phyloP scores from a whole-genome alignment of 1,140 invertebrate genomes.

The Eriosoma lanigerum region DNA sequence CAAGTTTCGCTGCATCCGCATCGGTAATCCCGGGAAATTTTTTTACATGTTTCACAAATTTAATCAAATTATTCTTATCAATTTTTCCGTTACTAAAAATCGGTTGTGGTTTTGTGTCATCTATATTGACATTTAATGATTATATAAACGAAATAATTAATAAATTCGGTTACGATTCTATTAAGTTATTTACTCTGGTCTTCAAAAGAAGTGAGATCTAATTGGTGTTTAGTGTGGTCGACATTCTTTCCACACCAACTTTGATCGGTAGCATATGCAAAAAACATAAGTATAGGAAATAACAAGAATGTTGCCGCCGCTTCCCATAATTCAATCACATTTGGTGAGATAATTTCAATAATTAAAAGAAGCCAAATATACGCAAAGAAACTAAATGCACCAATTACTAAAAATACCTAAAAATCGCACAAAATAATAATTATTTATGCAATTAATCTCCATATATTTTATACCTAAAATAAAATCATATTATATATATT shows the following conservation, averaged over 20 bases:
- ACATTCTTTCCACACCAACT: conserved; percentile 57
- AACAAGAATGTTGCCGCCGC: conserved; percentile 65
- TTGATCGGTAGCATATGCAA: conserved; percentile 63
- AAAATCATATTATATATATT: no score
- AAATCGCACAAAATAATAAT: neutral
- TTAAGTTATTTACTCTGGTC: conserved; percentile 25
- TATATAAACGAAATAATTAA: neutral
- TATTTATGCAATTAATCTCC: neutral
- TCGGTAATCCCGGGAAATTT: conserved; percentile 64
- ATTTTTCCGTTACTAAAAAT: conserved; percentile 59
- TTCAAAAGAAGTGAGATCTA: conserved; percentile 59
- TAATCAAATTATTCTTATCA: conserved; percentile 60
- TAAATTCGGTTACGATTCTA: no score
- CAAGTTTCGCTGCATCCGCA: conserved; percentile 65
- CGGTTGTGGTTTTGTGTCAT: neutral
- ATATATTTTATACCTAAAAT: no score
- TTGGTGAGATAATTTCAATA: conserved; percentile 60
- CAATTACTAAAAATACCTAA: conserved; percentile 65
- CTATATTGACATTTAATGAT: neutral
- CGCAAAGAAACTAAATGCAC: conserved; percentile 65
- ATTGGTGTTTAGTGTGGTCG: conserved; percentile 56
- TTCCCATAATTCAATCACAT: conserved; percentile 67
- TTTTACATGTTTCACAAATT: conserved; percentile 64
- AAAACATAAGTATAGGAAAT: conserved; percentile 63
- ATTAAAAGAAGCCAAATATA: conserved; percentile 70